Percentiles rank a stretch among this genome's conserved stretches.
phyloP scores from a whole-genome alignment of 2,888 invertebrate genomes.

The Macroteleia sp. region DNA sequence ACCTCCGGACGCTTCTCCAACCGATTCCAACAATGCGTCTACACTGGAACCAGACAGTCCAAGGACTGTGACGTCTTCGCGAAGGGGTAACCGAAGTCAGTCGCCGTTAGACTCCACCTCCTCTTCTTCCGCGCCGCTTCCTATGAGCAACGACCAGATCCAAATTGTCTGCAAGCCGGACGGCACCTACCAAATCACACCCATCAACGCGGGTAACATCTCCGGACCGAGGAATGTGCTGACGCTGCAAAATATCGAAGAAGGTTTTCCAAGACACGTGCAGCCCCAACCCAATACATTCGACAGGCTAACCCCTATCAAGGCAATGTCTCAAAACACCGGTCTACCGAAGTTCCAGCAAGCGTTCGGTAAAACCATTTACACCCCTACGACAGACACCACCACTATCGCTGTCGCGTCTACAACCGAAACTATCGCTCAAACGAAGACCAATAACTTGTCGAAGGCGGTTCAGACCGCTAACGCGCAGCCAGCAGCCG shows the following conservation, averaged over 20 bases:
- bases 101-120: conserved; percentile 80
- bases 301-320: conserved; percentile 72
- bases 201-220: conserved; percentile 74
- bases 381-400: conserved; percentile 73
- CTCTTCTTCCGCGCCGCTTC: conserved; percentile 70
- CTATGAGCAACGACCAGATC: conserved; percentile 76
- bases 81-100: conserved; percentile 69
- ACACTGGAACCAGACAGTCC: conserved; percentile 74
- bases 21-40: conserved; percentile 73
- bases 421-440: conserved; percentile 67
- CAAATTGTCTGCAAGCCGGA: conserved; percentile 81
- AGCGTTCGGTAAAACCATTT: conserved; percentile 90
- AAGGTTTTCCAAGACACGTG: conserved; percentile 75
- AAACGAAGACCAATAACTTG: conserved; percentile 75
- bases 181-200: conserved; percentile 78
- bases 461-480: conserved; percentile 84
- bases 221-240: conserved; percentile 75
- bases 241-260: conserved; percentile 77
- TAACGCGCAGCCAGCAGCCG: conserved; percentile 70
- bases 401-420: conserved; percentile 72
- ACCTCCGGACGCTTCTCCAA: conserved; percentile 77
- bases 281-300: conserved; percentile 71
- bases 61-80: conserved; percentile 57
- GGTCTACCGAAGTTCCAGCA: conserved; percentile 91
- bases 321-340: conserved; percentile 73